Base-by-base conservation (phyloP, 2,113 vertebrate genomes). In the Saguinus imperator region DNA sequence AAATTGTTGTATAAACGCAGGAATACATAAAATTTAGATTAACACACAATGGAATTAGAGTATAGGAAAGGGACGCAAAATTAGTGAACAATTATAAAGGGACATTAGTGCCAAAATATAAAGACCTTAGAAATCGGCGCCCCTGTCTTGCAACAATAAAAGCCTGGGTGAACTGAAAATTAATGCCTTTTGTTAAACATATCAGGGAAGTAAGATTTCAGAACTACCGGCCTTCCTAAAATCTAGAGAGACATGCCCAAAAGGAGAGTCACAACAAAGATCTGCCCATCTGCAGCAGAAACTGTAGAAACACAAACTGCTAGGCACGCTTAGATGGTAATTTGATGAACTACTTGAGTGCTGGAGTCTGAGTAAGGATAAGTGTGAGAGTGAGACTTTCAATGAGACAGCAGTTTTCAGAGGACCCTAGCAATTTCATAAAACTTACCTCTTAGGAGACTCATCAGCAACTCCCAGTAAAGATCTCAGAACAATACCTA, bases 381-480 rank as follows among this genome's bases (percentile, higher is more conserved):
- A 73, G 14, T 23, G 27, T 45, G 50, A n/a, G 27, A 40, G 4
- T 40, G 3, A 12, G 73, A 64, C 18, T 29, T 11, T 43, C 12
- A 64, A 12, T 1, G 7, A 3, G 13, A 50, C 4, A 48, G 1
- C 9, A 70, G 35, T 43, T 5, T 43, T 8, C 12, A 1, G 18
- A 25, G 9, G 4, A 50, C 17, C 16, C 8, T 1, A 75, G 52
- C 21, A 82, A 8, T 12, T 81, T 68, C 13, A 40, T 0, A 8
- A 12, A 86, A 35, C 68, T 52, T 82, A 48, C 27, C 14, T 77
- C 27, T 14, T 18, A 35, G 8, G 55, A 23, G 0, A 4, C 18
- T 48, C 13, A 55, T 9, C 21, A 68, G 6, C 0, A 64, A 64
- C 11, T 77, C 2, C 73, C 6, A 40, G 8, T 58, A 32, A 72